Evolutionary conservation across 2,113 vertebrate genomes (phyloP).

Genomic region (Lepus timidus): DNA sequence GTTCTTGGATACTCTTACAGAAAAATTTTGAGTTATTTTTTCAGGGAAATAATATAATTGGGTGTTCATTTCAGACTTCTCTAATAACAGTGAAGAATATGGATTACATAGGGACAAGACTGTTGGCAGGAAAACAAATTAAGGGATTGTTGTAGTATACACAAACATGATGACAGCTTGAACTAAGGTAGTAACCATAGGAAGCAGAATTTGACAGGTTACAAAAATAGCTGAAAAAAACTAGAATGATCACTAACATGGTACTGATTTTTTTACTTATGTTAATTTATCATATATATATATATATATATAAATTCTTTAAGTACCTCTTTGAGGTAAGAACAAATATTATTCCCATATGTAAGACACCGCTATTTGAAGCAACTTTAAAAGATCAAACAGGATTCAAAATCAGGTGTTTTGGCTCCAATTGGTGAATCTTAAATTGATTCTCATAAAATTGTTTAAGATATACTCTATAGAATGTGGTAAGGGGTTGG

Average conservation of each 20-base stretch:
- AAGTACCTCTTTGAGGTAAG: not conserved
- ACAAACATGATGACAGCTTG: not conserved
- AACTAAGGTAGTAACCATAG: not conserved
- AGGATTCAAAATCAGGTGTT: not conserved
- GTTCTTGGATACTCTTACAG: not conserved
- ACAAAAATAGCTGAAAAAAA: not conserved
- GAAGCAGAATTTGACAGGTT: not conserved
- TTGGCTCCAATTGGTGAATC: not conserved
- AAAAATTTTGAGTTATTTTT: not conserved
- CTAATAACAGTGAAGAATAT: not conserved
- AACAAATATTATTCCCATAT: not conserved
- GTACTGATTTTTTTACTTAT: not conserved
- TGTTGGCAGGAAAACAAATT: conserved; percentile 45
- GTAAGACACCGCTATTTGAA: not conserved
- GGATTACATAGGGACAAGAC: conserved; percentile 21
- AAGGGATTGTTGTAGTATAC: not conserved
- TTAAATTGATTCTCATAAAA: not conserved
- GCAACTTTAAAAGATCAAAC: not conserved
- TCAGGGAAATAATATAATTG: not conserved
- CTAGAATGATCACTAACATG: not conserved
- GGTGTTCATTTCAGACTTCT: conserved; percentile 1
- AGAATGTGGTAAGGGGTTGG: not conserved
- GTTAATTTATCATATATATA: not conserved
- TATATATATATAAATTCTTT: not conserved
- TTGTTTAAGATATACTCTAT: not conserved